Conservation (phyloP, 2,113 vertebrate species). For the Nannospalax galili region DNA sequence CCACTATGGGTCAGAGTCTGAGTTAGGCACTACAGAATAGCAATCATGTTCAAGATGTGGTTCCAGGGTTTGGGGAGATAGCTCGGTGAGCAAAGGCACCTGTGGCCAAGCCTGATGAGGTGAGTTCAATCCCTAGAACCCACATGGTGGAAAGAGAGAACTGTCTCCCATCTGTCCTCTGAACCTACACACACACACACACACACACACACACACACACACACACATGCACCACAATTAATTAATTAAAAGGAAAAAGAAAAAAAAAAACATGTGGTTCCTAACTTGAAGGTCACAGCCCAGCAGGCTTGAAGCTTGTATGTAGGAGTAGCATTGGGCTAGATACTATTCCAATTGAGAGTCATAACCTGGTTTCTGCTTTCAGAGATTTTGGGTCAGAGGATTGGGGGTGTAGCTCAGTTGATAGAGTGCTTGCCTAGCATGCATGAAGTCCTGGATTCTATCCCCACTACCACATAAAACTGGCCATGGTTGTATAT, state of each 20-base stretch:
- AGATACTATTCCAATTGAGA: not conserved
- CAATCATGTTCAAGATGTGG: not conserved
- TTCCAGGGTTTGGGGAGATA: not conserved
- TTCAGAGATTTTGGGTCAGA: slow-evolving; percentile 25
- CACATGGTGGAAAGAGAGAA: not conserved
- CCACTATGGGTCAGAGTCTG: not conserved
- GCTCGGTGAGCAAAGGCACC: not conserved
- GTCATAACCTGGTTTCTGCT: slow-evolving; percentile 7
- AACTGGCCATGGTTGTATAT: not conserved
- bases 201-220: not conserved
- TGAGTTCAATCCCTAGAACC: not conserved
- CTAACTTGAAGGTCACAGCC: not conserved
- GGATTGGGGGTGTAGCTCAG: not conserved
- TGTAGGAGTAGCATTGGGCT: not conserved
- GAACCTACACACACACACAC: not conserved
- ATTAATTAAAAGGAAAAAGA: not conserved
- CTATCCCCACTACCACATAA: not conserved
- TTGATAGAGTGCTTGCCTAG: not conserved
- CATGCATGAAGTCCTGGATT: not conserved
- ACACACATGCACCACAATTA: not conserved
- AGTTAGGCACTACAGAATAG: slow-evolving; percentile 38
- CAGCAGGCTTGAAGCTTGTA: not conserved
- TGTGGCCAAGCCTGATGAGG: not conserved
- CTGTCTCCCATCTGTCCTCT: not conserved
- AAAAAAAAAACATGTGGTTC: not conserved